These are phyloP conservation scores for Coelopa pilipes DNA, from an alignment of 2,888 invertebrate genomes.

Conservation along the genomic window DNA sequence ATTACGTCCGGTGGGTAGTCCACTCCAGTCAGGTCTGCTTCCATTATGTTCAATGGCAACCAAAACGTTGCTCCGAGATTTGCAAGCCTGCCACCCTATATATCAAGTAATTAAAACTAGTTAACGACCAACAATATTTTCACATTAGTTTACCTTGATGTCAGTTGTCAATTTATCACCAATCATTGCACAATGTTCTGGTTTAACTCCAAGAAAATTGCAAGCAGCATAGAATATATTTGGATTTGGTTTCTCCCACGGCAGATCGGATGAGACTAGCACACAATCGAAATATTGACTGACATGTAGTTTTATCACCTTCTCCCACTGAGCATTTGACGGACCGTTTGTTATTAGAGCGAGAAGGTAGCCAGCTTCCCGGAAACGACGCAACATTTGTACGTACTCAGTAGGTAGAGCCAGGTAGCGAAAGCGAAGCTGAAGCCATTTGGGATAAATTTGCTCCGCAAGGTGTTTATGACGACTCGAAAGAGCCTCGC, in stretches of 20 bases:
- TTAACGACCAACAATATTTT: not conserved
- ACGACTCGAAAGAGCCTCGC: constrained; percentile 78
- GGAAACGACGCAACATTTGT: constrained; percentile 76
- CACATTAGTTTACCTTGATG: constrained; percentile 71
- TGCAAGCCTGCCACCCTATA: constrained; percentile 79
- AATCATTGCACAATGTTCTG: constrained; percentile 84
- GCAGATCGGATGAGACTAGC: constrained; percentile 84
- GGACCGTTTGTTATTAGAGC: constrained; percentile 89
- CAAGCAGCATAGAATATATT: constrained; percentile 86
- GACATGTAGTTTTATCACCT: constrained; percentile 77
- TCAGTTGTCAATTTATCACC: constrained; percentile 91
- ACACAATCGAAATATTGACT: constrained; percentile 81
- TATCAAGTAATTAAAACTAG: constrained; percentile 11
- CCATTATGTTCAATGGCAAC: constrained; percentile 72
- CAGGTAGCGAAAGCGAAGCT: constrained; percentile 81
- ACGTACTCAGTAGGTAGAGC: constrained; percentile 76
- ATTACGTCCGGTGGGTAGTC: constrained; percentile 59
- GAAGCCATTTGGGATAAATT: constrained; percentile 82
- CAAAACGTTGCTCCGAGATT: constrained; percentile 83
- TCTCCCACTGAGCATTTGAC: constrained; percentile 89
- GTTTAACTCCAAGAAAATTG: constrained; percentile 78
- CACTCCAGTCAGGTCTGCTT: constrained; percentile 53
- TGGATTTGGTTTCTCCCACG: constrained; percentile 87
- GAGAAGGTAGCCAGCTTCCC: constrained; percentile 76
- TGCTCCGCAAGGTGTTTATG: constrained; percentile 79